A percentile compares a stretch with the other conserved stretches of the same genome.
phyloP scores from a whole-genome alignment of 2,888 invertebrate genomes.

The Eristalis intricaria region DNA sequence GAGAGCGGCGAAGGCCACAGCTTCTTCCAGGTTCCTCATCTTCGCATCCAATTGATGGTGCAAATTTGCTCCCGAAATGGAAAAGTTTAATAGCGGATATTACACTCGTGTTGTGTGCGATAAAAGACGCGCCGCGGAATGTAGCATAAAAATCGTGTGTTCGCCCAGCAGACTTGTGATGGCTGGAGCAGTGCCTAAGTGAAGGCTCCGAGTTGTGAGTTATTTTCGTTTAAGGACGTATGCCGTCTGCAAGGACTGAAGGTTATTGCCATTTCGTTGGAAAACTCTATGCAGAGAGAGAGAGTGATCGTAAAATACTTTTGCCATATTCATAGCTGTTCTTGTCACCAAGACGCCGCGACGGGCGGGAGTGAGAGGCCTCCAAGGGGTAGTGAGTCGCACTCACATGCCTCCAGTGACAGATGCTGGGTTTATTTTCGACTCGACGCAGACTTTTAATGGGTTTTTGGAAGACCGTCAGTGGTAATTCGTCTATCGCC shows the following conservation, averaged over 20 bases:
- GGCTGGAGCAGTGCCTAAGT: not conserved
- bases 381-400: not conserved
- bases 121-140: not conserved
- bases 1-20: not conserved
- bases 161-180: not conserved
- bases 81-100: conserved; percentile 2
- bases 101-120: conserved; percentile 1
- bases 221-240: not conserved
- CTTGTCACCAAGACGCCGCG: not conserved
- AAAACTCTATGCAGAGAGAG: not conserved
- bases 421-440: too few species aligned
- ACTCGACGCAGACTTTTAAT: too few species aligned
- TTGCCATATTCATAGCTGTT: not conserved
- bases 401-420: not conserved
- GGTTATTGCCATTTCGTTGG: not conserved
- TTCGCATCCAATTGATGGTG: not conserved
- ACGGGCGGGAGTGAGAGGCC: too few species aligned
- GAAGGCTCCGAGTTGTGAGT: not conserved
- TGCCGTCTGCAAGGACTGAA: not conserved
- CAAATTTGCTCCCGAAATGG: not conserved
- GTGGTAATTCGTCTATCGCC: too few species aligned
- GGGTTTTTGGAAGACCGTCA: too few species aligned
- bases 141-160: not conserved
- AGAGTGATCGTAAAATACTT: not conserved
- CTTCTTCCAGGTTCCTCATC: not conserved